Base-by-base conservation (phyloP, 2,113 vertebrate genomes). In the Saguinus imperator region DNA sequence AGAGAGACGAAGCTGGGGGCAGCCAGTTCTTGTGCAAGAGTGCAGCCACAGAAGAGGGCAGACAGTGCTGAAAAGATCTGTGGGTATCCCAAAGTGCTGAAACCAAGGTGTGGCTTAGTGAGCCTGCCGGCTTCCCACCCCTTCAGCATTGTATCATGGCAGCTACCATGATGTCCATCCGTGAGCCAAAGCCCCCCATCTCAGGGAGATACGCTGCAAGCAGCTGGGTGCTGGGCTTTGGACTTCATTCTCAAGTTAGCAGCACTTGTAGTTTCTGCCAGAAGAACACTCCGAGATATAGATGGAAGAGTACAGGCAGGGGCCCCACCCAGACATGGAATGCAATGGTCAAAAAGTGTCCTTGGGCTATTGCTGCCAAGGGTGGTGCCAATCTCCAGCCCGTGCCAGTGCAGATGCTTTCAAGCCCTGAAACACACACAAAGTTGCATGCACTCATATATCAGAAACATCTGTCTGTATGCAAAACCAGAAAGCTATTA, bases 91-190 rank as follows among this genome's bases (percentile, higher is more conserved):
- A 97, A 98, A 98, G 96, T 48, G 90, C 96, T 96, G 96, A 97
- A 96, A 95, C 93, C 88, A 98, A 98, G 96, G 96, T 98, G 98
- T 98, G 97, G 96, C 95, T 97, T 93, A 97, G 95, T 57, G 50
- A 84, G 82, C 91, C 97, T 45, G 96, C 92, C 97, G 97, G 89
- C 94, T 98, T 95, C 88, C 91, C 75, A 95, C 95, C 93, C 97
- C 87, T 95, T 89, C 96, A 96, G 93, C 14, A 86, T 97, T 77
- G 97, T 94, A 95, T 98, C 96, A 95, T 91, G 45, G 76, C 96
- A 98, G 97, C 98, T 98, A 97, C 98, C 94, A 82, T 94, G 88
- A 94, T 97, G 98, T 97, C 97, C 94, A 95, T 76, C 96, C 95
- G 95, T 57, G 95, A 97, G 75, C 94, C 72, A 8, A 96, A 97